A percentile compares a stretch with the other conserved stretches of the same genome.
phyloP scores from a whole-genome alignment of 2,113 vertebrate species.

The Haemorhous mexicanus region DNA sequence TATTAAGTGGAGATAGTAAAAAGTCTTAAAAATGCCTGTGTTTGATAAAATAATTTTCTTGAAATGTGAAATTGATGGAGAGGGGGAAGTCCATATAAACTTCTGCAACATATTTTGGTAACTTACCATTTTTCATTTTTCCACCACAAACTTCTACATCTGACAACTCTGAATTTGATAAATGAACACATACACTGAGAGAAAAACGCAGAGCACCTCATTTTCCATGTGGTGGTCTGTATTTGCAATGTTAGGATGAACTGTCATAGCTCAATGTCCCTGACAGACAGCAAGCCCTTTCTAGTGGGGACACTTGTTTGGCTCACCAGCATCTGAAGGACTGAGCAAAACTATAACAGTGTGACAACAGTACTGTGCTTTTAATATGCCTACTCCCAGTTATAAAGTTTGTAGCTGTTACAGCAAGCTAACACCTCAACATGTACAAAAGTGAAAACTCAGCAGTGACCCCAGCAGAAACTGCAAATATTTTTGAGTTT shows the following conservation, averaged over 20 bases:
- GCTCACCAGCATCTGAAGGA: neutral
- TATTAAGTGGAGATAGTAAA: neutral
- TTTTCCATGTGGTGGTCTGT: neutral
- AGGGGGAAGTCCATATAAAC: neutral
- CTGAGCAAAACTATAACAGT: neutral
- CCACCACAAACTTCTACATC: neutral
- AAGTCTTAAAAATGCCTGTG: neutral
- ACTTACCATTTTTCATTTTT: neutral
- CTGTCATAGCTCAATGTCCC: neutral
- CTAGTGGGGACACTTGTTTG: neutral
- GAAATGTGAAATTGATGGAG: neutral
- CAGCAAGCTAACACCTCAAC: neutral
- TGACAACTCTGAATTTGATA: neutral
- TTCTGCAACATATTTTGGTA: neutral
- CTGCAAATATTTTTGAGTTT: neutral
- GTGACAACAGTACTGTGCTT: neutral
- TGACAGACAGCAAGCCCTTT: neutral
- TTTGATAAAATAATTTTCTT: neutral
- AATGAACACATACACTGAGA: neutral
- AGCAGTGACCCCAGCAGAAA: neutral
- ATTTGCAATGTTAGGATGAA: neutral
- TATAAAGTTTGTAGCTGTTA: neutral
- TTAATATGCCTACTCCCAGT: neutral
- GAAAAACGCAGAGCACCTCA: neutral
- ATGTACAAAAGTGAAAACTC: neutral